Conservation (phyloP, 2,113 vertebrate species). For the Salvator merianae region DNA sequence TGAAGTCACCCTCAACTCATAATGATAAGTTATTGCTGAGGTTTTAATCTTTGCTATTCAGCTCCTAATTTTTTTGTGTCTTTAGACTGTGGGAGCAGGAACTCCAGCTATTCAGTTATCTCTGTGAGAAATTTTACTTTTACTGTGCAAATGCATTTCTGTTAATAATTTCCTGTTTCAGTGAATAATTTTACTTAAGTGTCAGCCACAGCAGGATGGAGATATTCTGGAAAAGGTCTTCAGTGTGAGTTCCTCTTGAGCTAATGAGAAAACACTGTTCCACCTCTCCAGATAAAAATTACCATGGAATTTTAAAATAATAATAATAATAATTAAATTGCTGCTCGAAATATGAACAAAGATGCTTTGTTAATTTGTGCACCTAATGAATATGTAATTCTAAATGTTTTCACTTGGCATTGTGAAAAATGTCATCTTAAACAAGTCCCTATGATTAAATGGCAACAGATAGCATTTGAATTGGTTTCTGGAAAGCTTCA, state of each 20-base stretch:
- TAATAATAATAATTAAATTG: conserved; percentile 39
- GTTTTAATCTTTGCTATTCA: neutral
- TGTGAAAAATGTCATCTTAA: conserved; percentile 56
- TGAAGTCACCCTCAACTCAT: neutral
- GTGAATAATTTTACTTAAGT: conserved; percentile 25
- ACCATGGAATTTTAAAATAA: conserved; percentile 29
- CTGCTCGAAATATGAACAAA: conserved; percentile 52
- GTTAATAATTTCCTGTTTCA: conserved; percentile 12
- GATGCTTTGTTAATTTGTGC: conserved; percentile 58
- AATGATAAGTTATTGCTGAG: accelerated
- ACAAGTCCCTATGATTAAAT: conserved; percentile 61
- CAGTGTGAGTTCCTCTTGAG: conserved; percentile 21
- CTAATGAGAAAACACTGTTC: conserved; percentile 33
- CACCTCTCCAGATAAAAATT: conserved; percentile 31
- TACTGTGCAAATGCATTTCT: conserved; percentile 19
- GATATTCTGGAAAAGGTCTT: conserved; percentile 14
- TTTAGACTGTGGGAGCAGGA: conserved; percentile 4
- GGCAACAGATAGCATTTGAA: conserved; percentile 43
- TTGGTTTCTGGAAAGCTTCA: conserved; percentile 51
- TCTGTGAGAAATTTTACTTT: conserved; percentile 21
- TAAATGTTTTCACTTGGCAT: conserved; percentile 59
- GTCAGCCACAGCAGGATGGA: conserved; percentile 18
- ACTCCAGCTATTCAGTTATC: conserved; percentile 10
- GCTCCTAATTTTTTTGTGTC: neutral
- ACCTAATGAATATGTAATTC: conserved; percentile 60